A percentile compares a stretch with the other conserved stretches of the same genome.
Evolutionary conservation across 2,797 vertebrate genomes (phyloP).

Genomic region (Pelochelys cantorii): DNA sequence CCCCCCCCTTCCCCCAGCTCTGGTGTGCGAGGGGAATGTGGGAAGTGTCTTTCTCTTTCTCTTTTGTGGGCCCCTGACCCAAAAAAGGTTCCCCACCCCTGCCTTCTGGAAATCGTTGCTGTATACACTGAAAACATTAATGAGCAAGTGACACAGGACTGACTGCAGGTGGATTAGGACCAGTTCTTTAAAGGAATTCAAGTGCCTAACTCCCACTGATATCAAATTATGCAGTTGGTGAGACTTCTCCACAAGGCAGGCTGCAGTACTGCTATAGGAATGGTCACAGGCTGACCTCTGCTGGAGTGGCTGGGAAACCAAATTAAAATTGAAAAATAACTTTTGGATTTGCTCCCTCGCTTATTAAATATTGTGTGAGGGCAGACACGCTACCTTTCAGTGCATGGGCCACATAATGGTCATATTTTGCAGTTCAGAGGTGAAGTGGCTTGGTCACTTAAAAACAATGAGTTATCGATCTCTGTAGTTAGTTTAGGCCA

Average conservation of each 20-base stretch:
- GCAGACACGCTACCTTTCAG: not conserved
- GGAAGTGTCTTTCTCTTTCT: no score
- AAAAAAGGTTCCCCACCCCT: no score
- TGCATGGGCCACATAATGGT: not conserved
- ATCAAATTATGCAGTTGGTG: not conserved
- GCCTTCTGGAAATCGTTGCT: not conserved
- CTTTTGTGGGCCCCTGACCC: no score
- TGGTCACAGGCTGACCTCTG: not conserved
- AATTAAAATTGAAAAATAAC: not conserved
- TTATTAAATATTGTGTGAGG: not conserved
- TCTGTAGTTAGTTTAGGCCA: not conserved
- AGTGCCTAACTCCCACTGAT: not conserved
- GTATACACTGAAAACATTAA: accelerated
- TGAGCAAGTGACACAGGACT: not conserved
- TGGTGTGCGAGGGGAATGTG: no score
- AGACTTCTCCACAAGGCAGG: not conserved
- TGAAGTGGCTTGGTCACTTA: not conserved
- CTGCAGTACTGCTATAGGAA: no score
- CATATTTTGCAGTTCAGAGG: not conserved
- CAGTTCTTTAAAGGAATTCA: not conserved
- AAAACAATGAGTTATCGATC: not conserved
- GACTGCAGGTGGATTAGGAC: not conserved
- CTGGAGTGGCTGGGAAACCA: not conserved
- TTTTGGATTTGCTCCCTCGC: not conserved
- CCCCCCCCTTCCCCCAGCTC: no score